A percentile compares a stretch with the other conserved stretches of the same genome.
phyloP scores from a whole-genome alignment of 1,140 invertebrate species.

The Lepidurus couesii region DNA sequence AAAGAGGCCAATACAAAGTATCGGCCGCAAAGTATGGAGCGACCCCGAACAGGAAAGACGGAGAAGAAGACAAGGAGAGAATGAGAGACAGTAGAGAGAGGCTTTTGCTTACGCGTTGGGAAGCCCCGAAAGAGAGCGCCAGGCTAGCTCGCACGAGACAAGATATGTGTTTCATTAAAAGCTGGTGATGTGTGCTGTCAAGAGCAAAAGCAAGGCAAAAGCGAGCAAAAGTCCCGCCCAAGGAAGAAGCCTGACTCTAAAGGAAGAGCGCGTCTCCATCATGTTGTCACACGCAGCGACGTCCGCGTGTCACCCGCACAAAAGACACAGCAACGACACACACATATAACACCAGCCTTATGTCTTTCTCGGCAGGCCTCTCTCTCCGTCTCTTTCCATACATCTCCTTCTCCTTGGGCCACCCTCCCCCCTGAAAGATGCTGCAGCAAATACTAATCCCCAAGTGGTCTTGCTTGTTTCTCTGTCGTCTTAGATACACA shows the following conservation, averaged over 20 bases:
- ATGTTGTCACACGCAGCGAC: constrained; percentile 20
- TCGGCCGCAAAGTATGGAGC: too few species aligned
- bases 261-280: constrained; percentile 13
- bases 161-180: constrained; percentile 22
- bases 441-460: constrained; percentile 3
- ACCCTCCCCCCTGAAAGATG: not conserved
- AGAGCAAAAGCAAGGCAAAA: not conserved
- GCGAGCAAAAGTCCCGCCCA: not conserved
- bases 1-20: too few species aligned
- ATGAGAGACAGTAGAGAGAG: too few species aligned
- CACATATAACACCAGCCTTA: not conserved
- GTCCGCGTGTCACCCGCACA: constrained; percentile 3
- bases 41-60: too few species aligned
- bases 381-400: not conserved
- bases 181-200: constrained; percentile 12
- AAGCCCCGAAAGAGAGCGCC: too few species aligned
- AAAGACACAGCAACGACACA: constrained; percentile 20
- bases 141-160: not conserved
- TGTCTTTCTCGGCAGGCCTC: not conserved
- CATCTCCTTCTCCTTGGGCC: not conserved
- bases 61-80: too few species aligned
- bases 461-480: constrained; percentile 16
- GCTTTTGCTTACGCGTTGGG: too few species aligned
- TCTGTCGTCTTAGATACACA: not conserved
- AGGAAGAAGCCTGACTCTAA: not conserved